phyloP scores from a whole-genome alignment of 2,113 vertebrate species.

The Tachycineta bicolor region DNA sequence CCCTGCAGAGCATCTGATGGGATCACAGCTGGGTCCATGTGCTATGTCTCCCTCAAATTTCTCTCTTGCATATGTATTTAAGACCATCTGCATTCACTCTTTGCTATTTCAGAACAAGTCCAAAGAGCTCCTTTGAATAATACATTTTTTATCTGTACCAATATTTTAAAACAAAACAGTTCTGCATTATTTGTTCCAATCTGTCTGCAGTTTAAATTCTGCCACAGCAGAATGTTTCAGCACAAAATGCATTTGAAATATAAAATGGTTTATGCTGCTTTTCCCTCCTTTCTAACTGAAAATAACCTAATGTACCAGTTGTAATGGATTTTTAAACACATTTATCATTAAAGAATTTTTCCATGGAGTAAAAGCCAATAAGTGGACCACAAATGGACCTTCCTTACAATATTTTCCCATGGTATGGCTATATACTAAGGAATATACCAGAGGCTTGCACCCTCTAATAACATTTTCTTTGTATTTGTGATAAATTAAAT shows the following conservation, averaged over 20 bases:
- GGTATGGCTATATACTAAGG: neutral
- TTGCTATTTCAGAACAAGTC: conserved; percentile 32
- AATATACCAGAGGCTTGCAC: neutral
- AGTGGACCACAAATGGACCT: neutral
- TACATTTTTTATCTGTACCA: conserved; percentile 35
- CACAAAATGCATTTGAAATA: conserved; percentile 56
- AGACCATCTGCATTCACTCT: conserved; percentile 4
- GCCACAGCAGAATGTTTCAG: conserved; percentile 29
- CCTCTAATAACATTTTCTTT: neutral
- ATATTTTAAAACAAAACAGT: conserved; percentile 63
- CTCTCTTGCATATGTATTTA: neutral
- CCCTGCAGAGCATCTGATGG: neutral
- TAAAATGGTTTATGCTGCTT: conserved; percentile 49
- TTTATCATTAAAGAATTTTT: conserved; percentile 24
- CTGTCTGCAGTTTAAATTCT: conserved; percentile 31
- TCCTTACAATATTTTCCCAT: neutral
- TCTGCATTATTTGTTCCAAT: conserved; percentile 49
- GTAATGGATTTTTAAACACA: conserved; percentile 58
- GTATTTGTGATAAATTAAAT: neutral
- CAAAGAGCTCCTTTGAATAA: conserved; percentile 48
- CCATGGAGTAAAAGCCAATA: neutral
- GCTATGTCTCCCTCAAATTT: neutral
- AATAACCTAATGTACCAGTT: neutral
- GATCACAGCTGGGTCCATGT: neutral
- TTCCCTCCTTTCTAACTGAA: conserved; percentile 13